phyloP scores from a whole-genome alignment of 2,113 vertebrate species.

The Formicarius rufipectus region DNA sequence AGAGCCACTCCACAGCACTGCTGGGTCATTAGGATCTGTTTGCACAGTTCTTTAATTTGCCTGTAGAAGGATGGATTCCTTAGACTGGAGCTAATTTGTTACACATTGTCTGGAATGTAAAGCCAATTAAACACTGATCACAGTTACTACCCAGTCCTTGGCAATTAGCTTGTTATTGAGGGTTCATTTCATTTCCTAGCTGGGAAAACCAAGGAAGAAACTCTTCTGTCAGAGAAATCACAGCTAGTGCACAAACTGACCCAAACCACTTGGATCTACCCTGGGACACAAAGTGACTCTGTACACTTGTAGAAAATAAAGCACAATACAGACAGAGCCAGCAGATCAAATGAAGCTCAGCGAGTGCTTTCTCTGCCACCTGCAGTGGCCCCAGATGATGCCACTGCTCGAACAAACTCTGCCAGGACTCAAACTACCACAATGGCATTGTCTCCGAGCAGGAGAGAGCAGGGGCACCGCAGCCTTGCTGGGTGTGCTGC shows the following conservation, averaged over 20 bases:
- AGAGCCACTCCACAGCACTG: not conserved
- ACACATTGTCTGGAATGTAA: constrained; percentile 12
- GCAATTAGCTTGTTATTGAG: constrained; percentile 34
- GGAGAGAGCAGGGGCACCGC: not conserved
- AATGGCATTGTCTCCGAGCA: not conserved
- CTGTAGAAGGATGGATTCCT: constrained; percentile 10
- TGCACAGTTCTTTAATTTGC: not conserved
- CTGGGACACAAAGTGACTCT: not conserved
- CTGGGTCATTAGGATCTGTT: not conserved
- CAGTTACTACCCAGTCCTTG: not conserved
- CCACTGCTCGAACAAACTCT: not conserved
- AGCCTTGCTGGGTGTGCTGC: no score
- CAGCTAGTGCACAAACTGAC: not conserved
- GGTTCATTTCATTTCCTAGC: not conserved
- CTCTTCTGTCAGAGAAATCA: not conserved
- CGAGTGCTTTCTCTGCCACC: not conserved
- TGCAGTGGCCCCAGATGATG: not conserved
- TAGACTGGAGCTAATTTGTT: constrained; percentile 44
- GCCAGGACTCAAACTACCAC: not conserved
- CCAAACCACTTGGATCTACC: not conserved
- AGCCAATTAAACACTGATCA: constrained; percentile 22
- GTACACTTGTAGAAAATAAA: not conserved
- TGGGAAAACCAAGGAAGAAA: not conserved
- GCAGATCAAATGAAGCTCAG: not conserved
- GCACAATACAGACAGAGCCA: not conserved